These are phyloP conservation scores for Bothrops jararaca DNA, from an alignment of 2,113 vertebrate species.

Conservation along the genomic window DNA sequence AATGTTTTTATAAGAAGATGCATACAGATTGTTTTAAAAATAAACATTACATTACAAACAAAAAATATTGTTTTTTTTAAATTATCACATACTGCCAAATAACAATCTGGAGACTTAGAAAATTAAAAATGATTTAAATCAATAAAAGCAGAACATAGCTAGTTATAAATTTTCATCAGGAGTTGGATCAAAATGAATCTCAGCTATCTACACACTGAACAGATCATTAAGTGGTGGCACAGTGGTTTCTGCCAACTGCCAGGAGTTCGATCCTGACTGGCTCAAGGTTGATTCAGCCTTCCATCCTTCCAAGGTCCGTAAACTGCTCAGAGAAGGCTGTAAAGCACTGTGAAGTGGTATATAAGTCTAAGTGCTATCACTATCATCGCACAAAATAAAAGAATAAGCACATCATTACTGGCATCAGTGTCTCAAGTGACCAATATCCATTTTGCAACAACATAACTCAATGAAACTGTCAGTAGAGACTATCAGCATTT, in stretches of 20 bases:
- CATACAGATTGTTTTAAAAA: neutral
- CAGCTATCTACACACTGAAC: neutral
- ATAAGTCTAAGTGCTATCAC: no score
- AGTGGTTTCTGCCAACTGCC: no score
- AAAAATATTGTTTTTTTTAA: neutral
- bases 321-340: no score
- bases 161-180: neutral
- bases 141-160: neutral
- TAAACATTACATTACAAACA: neutral
- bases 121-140: neutral
- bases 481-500: neutral
- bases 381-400: neutral
- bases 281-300: no score
- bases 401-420: neutral
- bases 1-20: neutral
- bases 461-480: neutral
- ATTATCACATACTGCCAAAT: neutral
- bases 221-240: neutral
- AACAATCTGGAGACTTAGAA: neutral
- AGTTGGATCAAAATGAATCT: neutral
- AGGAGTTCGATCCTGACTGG: no score
- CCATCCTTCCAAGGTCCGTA: no score
- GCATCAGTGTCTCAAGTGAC: neutral
- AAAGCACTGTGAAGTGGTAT: no score
- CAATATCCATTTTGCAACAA: neutral